A percentile compares a stretch with the other conserved stretches of the same genome.
phyloP scores from a whole-genome alignment of 2,113 vertebrate species.

The Ibidorhyncha struthersii region DNA sequence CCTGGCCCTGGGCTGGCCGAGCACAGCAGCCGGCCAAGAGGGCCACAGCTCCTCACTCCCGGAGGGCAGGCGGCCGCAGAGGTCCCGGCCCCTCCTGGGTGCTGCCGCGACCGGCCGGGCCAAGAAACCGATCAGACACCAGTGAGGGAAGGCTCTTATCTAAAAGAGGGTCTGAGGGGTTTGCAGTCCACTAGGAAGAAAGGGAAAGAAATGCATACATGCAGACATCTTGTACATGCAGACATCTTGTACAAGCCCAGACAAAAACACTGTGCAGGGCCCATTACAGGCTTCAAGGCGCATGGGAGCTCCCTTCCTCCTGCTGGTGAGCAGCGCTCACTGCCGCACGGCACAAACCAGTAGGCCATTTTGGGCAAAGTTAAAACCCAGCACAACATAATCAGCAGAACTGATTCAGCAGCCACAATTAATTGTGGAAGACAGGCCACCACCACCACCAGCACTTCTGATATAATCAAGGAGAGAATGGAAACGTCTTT shows the following conservation, averaged over 20 bases:
- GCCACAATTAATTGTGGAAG: neutral
- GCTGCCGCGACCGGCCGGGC: neutral
- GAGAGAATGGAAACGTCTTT: neutral
- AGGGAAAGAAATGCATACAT: fast-evolving
- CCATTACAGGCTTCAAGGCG: neutral
- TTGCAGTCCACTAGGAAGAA: neutral
- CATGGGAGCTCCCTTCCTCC: fast-evolving
- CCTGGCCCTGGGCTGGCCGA: too few relatives aligned
- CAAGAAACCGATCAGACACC: too few relatives aligned
- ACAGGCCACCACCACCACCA: neutral
- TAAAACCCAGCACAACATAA: neutral
- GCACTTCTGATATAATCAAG: neutral
- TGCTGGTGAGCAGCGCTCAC: neutral
- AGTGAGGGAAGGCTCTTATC: neutral
- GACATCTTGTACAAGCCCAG: neutral
- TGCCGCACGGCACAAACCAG: neutral
- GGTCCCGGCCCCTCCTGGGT: neutral
- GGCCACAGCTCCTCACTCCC: neutral
- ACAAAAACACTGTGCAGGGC: neutral
- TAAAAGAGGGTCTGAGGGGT: neutral
- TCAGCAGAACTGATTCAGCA: neutral
- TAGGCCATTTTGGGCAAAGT: neutral
- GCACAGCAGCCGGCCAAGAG: neutral
- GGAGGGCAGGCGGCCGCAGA: neutral
- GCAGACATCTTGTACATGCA: neutral